Evolutionary conservation across 2,888 invertebrate species (phyloP), one percentile per base, ranked within the genome.

Genomic region (Rugalucina vietnamica): DNA sequence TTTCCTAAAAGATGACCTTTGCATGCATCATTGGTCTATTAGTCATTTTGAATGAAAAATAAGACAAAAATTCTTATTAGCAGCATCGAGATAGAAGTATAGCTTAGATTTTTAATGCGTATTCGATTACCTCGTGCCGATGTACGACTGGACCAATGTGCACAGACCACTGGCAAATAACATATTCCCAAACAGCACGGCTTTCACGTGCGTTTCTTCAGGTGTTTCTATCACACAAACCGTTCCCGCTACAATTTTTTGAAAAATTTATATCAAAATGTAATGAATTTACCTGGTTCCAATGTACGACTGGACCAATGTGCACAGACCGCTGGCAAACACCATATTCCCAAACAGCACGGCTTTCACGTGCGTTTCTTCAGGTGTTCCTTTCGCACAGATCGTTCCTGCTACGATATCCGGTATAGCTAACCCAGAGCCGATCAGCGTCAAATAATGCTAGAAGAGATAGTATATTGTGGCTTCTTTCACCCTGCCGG

Each of bases 361-460:
- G n/a, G 92, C 91, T 60, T 91, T 90, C 34, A 90, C 93, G 3
- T 93, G 90, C 50, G 92, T 87, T 73, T 92, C 91, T 1, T 91
- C 91, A 2, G 95, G 95, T 96, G 97, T 97, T 93, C 97, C 97
- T 18, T 97, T 96, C 0, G 97, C 97, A 60, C 90, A 90, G 29
- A 90, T 88, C 0, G 97, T 97, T 10, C 80, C 75, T 0, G 90
- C 88, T 82, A 97, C 94, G 87, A 98, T 97, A 92, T 97, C 97
- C 0, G 97, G 97, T 89, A 97, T 97, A 1, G 97, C 97, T 3
- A 98, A 97, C 72, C 97, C 97, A 0, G 91, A 90, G 34, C 97
- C 97, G 81, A 97, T 97, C 97, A 98, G 97, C 0, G 97, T 97
- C 50, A 92, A 75, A 76, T 91, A 92, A 60, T 93, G 93, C 93